A percentile compares a stretch with the other conserved stretches of the same genome.
Evolutionary conservation across 92 coral and sea anemone genomes (phyloP).

Genomic region (Blastomussa wellsi): DNA sequence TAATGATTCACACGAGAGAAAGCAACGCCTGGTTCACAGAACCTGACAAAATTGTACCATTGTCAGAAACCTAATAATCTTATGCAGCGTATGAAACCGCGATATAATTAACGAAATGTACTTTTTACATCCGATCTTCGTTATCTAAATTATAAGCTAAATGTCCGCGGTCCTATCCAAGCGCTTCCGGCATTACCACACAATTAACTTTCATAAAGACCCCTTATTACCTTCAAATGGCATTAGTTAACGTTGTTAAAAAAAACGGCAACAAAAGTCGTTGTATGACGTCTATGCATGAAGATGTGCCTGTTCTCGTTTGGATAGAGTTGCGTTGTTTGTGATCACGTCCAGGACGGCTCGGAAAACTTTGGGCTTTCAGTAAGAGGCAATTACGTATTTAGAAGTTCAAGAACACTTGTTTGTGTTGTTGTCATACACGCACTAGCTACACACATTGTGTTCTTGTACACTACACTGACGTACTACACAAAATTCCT

Average conservation of each 20-base stretch:
- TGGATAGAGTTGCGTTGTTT: background rate
- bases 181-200: background rate
- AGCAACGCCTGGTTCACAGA: background rate
- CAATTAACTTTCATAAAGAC: background rate
- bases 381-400: background rate
- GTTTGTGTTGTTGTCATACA: background rate
- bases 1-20: background rate
- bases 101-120: background rate
- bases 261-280: background rate
- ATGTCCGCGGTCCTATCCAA: background rate
- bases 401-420: background rate
- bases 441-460: too few relatives aligned
- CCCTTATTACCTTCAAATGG: background rate
- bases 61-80: background rate
- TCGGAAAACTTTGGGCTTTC: background rate
- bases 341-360: background rate
- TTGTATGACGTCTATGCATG: background rate
- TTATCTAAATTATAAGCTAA: background rate
- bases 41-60: background rate
- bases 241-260: background rate
- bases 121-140: background rate
- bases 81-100: background rate
- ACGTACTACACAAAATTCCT: background rate
- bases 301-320: background rate
- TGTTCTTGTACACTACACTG: too few relatives aligned